Evolutionary conservation across 2,888 invertebrate genomes (phyloP).

Genomic region (Oegoconia quadripuncta): DNA sequence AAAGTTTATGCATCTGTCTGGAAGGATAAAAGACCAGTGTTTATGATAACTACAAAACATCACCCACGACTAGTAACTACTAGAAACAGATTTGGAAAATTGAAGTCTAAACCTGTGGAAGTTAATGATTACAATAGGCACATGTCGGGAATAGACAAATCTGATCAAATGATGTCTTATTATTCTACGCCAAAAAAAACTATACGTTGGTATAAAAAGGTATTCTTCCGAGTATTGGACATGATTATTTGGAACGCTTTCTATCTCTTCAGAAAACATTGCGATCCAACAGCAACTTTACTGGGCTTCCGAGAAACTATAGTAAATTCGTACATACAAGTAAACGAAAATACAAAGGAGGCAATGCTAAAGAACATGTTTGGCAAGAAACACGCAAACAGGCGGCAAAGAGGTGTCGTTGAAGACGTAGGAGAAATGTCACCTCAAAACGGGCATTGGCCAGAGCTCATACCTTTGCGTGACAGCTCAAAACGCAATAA

Average conservation of each 20-base stretch:
- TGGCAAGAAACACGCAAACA: not conserved
- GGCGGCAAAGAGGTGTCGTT: not conserved
- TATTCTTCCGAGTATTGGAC: constrained; percentile 16
- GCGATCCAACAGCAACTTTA: constrained; percentile 1
- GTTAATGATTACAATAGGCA: constrained; percentile 16
- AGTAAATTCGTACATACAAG: not conserved
- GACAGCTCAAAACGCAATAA: constrained; percentile 1
- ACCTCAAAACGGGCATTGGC: constrained; percentile 3
- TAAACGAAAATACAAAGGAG: not conserved
- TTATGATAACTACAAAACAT: constrained; percentile 16
- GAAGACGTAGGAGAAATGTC: not conserved
- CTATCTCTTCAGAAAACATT: constrained; percentile 2
- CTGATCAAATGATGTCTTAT: constrained; percentile 17
- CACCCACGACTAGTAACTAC: constrained; percentile 10
- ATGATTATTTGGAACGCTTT: constrained; percentile 5
- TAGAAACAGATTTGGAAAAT: constrained; percentile 14
- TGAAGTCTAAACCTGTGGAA: constrained; percentile 14
- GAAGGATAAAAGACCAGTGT: constrained; percentile 16
- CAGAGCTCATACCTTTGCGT: constrained; percentile 1
- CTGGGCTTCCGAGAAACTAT: constrained; percentile 4
- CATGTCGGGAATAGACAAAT: constrained; percentile 15
- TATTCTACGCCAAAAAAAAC: constrained; percentile 18
- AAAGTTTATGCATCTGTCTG: constrained; percentile 16
- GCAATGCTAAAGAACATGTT: not conserved
- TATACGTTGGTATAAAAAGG: constrained; percentile 18